A percentile compares a stretch with the other conserved stretches of the same genome.
Conservation (phyloP, 2,113 vertebrate species). For the Philantomba maxwellii region DNA sequence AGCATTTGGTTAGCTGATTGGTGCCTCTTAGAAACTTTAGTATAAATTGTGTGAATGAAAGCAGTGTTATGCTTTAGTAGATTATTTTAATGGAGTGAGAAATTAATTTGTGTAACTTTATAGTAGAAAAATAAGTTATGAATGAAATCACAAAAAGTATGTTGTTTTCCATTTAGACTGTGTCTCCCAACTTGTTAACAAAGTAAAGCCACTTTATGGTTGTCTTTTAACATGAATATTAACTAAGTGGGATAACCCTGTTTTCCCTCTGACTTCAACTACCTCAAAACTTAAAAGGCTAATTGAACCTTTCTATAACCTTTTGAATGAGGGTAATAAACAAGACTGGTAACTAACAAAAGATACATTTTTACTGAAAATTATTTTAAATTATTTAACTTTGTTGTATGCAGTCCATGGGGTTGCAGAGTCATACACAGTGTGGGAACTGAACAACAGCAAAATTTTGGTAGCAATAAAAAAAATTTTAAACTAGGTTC, state of each 20-base stretch:
- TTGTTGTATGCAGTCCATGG: neutral
- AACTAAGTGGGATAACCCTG: neutral
- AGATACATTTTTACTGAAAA: neutral
- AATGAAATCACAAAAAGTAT: neutral
- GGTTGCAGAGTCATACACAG: neutral
- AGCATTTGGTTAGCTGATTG: neutral
- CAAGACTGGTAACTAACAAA: neutral
- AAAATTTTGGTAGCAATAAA: neutral
- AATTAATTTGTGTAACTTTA: neutral
- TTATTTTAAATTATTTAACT: neutral
- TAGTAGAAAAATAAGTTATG: constrained; percentile 32
- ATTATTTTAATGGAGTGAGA: neutral
- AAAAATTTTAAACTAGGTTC: neutral
- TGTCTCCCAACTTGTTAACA: neutral
- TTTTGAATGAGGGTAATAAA: neutral
- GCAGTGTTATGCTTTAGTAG: neutral
- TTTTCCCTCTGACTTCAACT: neutral
- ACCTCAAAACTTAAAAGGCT: neutral
- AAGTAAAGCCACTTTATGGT: neutral
- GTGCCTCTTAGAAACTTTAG: neutral
- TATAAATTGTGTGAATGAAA: neutral
- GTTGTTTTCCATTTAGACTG: neutral
- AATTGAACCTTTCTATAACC: neutral
- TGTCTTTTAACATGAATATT: neutral
- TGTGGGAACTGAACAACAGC: neutral